Percentiles rank a stretch among this genome's conserved stretches.
These are phyloP conservation scores for Eriosoma lanigerum DNA, from an alignment of 1,140 invertebrate genomes.

Conservation along the genomic window DNA sequence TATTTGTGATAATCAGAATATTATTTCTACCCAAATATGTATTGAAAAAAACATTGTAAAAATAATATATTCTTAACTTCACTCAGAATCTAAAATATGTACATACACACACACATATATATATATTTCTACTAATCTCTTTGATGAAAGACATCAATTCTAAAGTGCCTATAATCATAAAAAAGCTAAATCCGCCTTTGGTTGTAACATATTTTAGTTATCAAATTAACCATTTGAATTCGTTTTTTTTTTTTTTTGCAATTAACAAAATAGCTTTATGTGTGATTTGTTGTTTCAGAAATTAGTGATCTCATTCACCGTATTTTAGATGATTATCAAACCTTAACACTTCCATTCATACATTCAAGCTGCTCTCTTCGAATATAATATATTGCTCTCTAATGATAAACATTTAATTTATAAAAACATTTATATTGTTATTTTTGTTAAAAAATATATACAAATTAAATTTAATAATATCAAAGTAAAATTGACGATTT, in stretches of 20 bases:
- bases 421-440: background rate
- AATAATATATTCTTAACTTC: too few species aligned
- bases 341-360: constrained; percentile 40
- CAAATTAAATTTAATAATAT: background rate
- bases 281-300: constrained; percentile 49
- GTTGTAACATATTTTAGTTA: too few species aligned
- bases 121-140: too few species aligned
- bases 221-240: constrained; percentile 10
- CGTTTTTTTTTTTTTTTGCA: background rate
- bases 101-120: too few species aligned
- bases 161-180: too few species aligned
- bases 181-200: too few species aligned
- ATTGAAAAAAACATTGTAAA: too few species aligned
- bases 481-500: constrained; percentile 11
- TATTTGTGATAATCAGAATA: too few species aligned
- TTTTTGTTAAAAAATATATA: background rate
- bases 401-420: background rate
- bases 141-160: too few species aligned
- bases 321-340: constrained; percentile 10
- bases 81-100: too few species aligned
- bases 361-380: constrained; percentile 27
- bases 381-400: constrained; percentile 4
- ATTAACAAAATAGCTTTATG: constrained; percentile 43
- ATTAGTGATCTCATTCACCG: constrained; percentile 11
- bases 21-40: too few species aligned